These are phyloP conservation scores for Caenorhabditis uteleia DNA, from an alignment of 2,888 invertebrate genomes.

Conservation along the genomic window DNA sequence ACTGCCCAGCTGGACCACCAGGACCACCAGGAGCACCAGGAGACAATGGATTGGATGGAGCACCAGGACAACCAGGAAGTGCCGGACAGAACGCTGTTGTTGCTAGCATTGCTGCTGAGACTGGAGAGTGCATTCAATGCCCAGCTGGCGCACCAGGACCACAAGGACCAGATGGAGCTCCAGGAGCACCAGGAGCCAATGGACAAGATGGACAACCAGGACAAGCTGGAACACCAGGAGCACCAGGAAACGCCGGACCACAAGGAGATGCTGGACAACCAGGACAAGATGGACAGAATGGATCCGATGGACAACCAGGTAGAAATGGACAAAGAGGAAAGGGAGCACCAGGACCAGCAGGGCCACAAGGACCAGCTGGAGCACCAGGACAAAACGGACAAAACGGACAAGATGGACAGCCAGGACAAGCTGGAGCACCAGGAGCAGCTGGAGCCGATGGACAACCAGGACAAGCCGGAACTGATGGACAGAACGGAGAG, in stretches of 20 bases:
- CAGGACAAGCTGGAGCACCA: constrained; percentile 41
- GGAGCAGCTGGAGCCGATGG: constrained; percentile 44
- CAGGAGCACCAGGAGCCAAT: constrained; percentile 33
- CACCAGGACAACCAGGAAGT: constrained; percentile 17
- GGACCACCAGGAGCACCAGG: constrained; percentile 33
- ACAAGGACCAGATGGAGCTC: constrained; percentile 32
- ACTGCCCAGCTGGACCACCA: constrained; percentile 34
- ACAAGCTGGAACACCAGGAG: constrained; percentile 22
- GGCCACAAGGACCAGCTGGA: constrained; percentile 23
- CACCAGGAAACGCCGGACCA: constrained; percentile 35
- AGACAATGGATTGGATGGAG: constrained; percentile 1
- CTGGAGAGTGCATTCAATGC: constrained; percentile 26
- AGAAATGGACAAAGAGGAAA: constrained; percentile 19
- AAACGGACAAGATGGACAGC: constrained; percentile 33
- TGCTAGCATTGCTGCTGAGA: constrained; percentile 16
- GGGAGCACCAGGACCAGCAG: constrained; percentile 27
- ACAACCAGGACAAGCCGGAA: constrained; percentile 29
- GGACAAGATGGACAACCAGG: constrained; percentile 34
- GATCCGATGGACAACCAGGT: constrained; percentile 28
- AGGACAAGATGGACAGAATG: constrained; percentile 42
- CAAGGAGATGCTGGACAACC: constrained; percentile 32
- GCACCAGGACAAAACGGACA: constrained; percentile 27
- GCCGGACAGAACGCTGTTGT: constrained; percentile 26
- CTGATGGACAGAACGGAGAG: constrained; percentile 26
- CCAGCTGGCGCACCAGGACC: constrained; percentile 34